Evolutionary conservation across 2,888 invertebrate genomes (phyloP).

Genomic region (Drosophila aldrichi): DNA sequence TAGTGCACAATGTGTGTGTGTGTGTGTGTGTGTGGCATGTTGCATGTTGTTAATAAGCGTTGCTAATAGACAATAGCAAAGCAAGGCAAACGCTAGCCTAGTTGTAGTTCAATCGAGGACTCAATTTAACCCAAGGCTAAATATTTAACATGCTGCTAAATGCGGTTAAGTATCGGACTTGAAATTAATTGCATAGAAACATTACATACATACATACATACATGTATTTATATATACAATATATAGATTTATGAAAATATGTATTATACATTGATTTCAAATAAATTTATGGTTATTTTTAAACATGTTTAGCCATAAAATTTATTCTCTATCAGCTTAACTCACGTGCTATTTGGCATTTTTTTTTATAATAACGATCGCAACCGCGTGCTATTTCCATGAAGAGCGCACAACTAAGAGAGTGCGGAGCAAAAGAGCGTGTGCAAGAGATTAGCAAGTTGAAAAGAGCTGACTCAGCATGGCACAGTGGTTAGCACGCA

Average conservation of each 20-base stretch:
- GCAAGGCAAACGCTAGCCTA: neutral
- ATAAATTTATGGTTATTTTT: slow-evolving; percentile 22
- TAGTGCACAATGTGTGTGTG: neutral
- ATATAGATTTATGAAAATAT: neutral
- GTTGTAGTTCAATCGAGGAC: neutral
- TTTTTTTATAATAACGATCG: slow-evolving; percentile 46
- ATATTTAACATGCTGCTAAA: neutral
- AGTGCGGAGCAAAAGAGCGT: neutral
- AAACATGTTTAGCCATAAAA: slow-evolving; percentile 36
- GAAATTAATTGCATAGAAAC: neutral
- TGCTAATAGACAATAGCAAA: too few relatives aligned
- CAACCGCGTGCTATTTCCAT: slow-evolving; percentile 48
- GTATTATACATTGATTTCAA: slow-evolving; percentile 17
- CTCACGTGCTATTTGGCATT: slow-evolving; percentile 58
- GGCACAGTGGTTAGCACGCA: slow-evolving; percentile 34
- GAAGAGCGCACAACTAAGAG: slow-evolving; percentile 29
- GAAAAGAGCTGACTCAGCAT: slow-evolving; percentile 22
- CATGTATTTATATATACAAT: neutral
- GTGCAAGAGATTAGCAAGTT: neutral
- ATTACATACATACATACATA: neutral
- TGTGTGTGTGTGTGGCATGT: neutral
- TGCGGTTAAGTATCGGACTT: neutral
- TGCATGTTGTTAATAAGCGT: slow-evolving; percentile 2
- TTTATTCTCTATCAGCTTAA: slow-evolving; percentile 37
- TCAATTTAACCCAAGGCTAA: slow-evolving; percentile 6